Evolutionary conservation across 2,113 vertebrate genomes (phyloP).

Genomic region (Serilophus lunatus): DNA sequence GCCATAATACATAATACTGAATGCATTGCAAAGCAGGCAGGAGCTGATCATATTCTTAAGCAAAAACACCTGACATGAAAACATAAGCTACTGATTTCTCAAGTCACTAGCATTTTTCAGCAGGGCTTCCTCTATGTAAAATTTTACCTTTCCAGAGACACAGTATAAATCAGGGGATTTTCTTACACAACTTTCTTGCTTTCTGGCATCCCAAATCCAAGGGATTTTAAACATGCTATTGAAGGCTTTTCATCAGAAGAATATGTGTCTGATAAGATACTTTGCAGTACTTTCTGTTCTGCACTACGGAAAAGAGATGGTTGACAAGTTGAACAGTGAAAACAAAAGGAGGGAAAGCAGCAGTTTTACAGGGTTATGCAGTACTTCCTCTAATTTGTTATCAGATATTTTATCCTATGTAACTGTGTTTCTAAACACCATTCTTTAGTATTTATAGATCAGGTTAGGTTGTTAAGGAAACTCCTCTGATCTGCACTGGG

Average conservation of each 20-base stretch:
- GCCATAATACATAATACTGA: not conserved
- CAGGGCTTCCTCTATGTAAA: not conserved
- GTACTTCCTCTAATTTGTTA: not conserved
- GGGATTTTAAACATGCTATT: not conserved
- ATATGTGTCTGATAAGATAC: not conserved
- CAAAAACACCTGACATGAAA: not conserved
- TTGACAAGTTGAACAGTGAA: not conserved
- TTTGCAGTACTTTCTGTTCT: not conserved
- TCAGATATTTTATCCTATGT: not conserved
- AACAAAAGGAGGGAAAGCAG: not conserved
- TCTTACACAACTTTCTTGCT: not conserved
- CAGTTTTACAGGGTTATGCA: not conserved
- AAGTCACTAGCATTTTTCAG: not conserved
- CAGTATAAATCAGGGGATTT: not conserved
- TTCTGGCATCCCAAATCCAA: not conserved
- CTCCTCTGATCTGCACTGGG: not conserved
- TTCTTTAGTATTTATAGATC: not conserved
- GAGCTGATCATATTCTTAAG: not conserved
- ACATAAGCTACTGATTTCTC: not conserved
- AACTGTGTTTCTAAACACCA: not conserved
- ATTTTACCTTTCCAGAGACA: not conserved
- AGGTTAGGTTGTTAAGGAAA: not conserved
- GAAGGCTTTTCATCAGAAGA: not conserved
- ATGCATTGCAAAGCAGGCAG: not conserved
- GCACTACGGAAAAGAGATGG: not conserved